Evolutionary conservation across 2,888 invertebrate genomes (phyloP), one percentile per base, ranked within the genome.

Genomic region (Monochamus alternatus): DNA sequence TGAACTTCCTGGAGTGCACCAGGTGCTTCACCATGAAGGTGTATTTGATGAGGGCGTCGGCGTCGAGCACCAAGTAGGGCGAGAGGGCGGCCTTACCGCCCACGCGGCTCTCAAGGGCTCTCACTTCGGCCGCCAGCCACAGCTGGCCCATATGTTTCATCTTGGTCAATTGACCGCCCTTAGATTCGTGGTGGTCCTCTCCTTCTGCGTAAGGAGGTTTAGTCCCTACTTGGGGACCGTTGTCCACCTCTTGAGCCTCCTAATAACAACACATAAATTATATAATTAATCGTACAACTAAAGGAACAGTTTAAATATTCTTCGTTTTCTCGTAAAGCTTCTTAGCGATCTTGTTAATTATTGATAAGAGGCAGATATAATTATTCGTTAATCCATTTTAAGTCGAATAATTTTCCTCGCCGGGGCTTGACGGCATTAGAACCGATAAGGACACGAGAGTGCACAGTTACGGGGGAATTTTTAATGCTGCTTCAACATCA

Each of bases 31-130:
- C 93, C 80, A 94, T 91, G 43, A 93, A 92, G 80, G 95, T 93
- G 86, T 95, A 94, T 83, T 94, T 92, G 81, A 95, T 93, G 60
- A 97, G 90, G 8, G 95, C 95, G 78, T 95, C 94, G 0, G 95
- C 92, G 89, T 98, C 97, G 1, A 97, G 92, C n/a, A 97, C 96
- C 58, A 98, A 91, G 86, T 97, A 95, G 0, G 97, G 96, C 0
- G 97, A 96, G 85, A 95, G 91, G 1, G 93, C 87, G 52, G 90
- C 89, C 55, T 90, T 89, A 0, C 88, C 88, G 76, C 91, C 91
- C 12, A 94, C 92, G 82, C 93, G 92, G 80, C 91, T 94, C 89
- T 97, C 97, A 78, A 97, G 89, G 80, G 96, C 95, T 64, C 94
- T 93, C 30, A 73, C 73, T 58, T 96, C 97, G 5, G 96, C 95